Conservation (phyloP, 2,797 vertebrate species). For the Carcharodon carcharias region DNA sequence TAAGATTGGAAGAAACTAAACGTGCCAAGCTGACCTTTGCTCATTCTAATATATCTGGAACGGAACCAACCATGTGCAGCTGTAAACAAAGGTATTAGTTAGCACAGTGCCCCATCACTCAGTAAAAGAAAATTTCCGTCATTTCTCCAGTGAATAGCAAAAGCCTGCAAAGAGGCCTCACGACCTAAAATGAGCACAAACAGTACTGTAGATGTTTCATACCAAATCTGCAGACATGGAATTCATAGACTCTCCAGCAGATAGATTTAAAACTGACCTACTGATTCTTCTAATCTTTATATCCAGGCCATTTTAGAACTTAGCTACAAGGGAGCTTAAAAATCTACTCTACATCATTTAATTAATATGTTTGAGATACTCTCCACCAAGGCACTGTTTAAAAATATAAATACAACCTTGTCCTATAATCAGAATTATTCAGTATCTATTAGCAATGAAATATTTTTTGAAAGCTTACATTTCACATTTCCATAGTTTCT, state of each 20-base stretch:
- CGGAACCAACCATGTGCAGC: background rate
- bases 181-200: background rate
- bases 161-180: conserved; percentile 7
- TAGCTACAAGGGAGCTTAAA: background rate
- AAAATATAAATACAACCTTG: background rate
- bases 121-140: background rate
- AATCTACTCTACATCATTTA: background rate
- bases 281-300: background rate
- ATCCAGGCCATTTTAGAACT: background rate
- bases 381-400: background rate
- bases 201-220: background rate
- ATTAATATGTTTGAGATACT: background rate
- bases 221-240: background rate
- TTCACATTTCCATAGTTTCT: background rate
- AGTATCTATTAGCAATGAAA: background rate
- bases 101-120: background rate
- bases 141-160: background rate
- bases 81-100: background rate
- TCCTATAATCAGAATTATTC: background rate
- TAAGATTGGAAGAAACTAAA: background rate
- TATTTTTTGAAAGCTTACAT: background rate
- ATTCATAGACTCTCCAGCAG: background rate
- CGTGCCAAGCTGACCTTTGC: background rate
- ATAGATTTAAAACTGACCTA: background rate
- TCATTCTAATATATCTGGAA: background rate